phyloP scores from a whole-genome alignment of 2,113 vertebrate species.

The Tragelaphus imberbis region DNA sequence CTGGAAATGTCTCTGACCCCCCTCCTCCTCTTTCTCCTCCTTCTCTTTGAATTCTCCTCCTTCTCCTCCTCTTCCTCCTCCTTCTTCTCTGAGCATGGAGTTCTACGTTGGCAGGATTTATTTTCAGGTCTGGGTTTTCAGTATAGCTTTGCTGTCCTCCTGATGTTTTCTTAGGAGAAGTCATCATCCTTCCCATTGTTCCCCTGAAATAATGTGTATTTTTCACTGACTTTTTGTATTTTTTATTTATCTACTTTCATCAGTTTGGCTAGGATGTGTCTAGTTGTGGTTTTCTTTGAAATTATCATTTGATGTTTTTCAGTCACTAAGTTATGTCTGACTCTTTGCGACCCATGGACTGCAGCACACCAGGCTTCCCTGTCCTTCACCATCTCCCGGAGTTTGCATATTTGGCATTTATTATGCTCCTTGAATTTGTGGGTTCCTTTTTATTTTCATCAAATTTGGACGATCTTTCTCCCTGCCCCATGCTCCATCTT shows the following conservation, averaged over 20 bases:
- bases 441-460: neutral
- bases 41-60: neutral
- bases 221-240: neutral
- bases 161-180: neutral
- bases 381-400: neutral
- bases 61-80: neutral
- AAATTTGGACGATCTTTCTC: neutral
- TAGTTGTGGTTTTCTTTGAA: neutral
- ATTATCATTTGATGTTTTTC: neutral
- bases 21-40: no score
- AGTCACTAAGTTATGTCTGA: neutral
- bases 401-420: neutral
- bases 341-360: neutral
- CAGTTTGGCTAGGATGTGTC: neutral
- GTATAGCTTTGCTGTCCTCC: fast-evolving
- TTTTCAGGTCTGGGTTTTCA: neutral
- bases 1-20: neutral
- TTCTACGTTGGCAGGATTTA: neutral
- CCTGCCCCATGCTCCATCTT: neutral
- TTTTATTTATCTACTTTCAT: neutral
- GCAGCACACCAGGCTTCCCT: neutral
- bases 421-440: neutral
- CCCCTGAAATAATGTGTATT: fast-evolving
- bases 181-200: neutral
- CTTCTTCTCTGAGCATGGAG: neutral